phyloP scores from a whole-genome alignment of 2,888 invertebrate species.

The Spisula solida region DNA sequence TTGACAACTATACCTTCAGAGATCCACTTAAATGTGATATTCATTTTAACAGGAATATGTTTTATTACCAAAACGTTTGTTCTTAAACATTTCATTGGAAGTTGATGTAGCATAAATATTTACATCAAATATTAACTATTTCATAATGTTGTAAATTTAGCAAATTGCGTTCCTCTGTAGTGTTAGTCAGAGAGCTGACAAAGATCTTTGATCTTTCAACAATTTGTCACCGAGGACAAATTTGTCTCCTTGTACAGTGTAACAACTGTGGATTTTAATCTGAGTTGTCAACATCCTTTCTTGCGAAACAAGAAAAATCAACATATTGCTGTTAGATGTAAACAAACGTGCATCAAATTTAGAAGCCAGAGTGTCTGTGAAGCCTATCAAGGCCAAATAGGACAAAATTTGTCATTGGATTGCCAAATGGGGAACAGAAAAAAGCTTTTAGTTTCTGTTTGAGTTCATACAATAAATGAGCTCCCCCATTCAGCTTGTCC shows the following conservation, averaged over 20 bases:
- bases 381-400: background rate
- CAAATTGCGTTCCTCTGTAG: background rate
- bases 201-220: background rate
- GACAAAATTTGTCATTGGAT: background rate
- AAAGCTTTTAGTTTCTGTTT: background rate
- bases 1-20: background rate
- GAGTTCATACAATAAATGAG: background rate
- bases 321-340: background rate
- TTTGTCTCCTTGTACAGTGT: background rate
- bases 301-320: conserved; percentile 10
- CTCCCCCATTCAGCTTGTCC: background rate
- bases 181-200: background rate
- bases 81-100: background rate
- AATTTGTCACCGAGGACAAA: background rate
- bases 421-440: background rate
- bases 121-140: background rate
- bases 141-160: background rate
- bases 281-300: conserved; percentile 10
- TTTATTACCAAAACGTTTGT: background rate
- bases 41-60: background rate
- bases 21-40: background rate
- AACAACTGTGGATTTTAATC: conserved; percentile 4
- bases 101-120: background rate
- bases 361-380: background rate
- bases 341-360: background rate